Evolutionary conservation across 2,113 vertebrate species (phyloP).

Genomic region (Myrmophylax atrothorax): DNA sequence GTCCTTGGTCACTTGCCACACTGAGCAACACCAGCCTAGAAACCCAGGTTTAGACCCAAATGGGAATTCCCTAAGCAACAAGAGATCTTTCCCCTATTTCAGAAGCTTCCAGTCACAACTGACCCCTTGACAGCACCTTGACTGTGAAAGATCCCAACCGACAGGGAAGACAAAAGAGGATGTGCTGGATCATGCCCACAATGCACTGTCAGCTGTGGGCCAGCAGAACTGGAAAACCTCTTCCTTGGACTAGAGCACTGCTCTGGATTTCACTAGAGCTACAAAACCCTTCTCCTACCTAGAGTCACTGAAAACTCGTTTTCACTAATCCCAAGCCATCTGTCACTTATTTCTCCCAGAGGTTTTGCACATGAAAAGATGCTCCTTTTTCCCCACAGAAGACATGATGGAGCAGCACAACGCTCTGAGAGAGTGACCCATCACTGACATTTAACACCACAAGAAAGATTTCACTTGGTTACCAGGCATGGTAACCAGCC

Average conservation of each 20-base stretch:
- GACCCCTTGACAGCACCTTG: neutral
- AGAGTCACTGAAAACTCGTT: neutral
- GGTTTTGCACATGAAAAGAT: neutral
- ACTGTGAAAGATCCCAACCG: neutral
- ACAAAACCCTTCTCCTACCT: neutral
- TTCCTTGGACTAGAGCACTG: neutral
- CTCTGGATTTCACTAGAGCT: neutral
- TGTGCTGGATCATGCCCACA: neutral
- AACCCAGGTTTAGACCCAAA: neutral
- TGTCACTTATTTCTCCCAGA: neutral
- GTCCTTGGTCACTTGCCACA: neutral
- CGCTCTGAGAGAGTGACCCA: neutral
- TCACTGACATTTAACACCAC: neutral
- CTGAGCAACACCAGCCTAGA: neutral
- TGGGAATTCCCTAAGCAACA: neutral
- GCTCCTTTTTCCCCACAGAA: neutral
- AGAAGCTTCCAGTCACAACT: neutral
- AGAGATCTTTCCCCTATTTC: neutral
- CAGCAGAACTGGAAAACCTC: neutral
- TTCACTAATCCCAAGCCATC: neutral
- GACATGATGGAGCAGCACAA: neutral
- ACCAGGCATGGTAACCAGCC: neutral
- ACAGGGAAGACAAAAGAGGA: neutral
- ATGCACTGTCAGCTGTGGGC: neutral
- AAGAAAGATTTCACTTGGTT: accelerated